These are phyloP conservation scores for Protula sp. DNA, from an alignment of 2,888 invertebrate genomes.

Conservation along the genomic window DNA sequence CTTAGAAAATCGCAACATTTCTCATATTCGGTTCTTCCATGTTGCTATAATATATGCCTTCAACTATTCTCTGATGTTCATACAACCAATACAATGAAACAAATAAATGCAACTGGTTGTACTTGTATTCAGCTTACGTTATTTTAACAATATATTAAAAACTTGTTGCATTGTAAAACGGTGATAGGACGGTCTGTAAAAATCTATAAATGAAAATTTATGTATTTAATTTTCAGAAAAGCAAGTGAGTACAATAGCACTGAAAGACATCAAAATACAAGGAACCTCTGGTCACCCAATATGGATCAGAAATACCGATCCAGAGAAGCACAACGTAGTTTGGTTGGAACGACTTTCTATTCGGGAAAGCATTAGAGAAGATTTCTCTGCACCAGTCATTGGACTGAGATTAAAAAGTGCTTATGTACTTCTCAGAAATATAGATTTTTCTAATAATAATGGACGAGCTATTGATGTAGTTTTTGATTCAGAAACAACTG, in stretches of 20 bases:
- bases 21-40: no score
- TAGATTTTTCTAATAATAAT: background rate
- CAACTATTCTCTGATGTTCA: background rate
- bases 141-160: no score
- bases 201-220: no score
- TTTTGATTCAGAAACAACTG: background rate
- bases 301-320: background rate
- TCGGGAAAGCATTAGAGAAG: background rate
- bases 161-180: no score
- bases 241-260: background rate
- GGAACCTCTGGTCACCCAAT: background rate
- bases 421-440: background rate
- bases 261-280: background rate
- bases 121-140: no score
- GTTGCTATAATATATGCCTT: no score
- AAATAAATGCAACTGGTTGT: no score
- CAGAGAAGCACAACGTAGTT: constrained; percentile 3
- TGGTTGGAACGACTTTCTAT: no score
- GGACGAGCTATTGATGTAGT: background rate
- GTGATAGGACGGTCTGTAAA: no score
- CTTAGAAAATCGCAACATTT: no score
- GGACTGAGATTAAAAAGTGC: background rate
- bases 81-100: no score
- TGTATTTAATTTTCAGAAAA: no score
- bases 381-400: background rate